These are phyloP conservation scores for Nemotelus pantherinus DNA, from an alignment of 2,888 invertebrate species.

Conservation along the genomic window DNA sequence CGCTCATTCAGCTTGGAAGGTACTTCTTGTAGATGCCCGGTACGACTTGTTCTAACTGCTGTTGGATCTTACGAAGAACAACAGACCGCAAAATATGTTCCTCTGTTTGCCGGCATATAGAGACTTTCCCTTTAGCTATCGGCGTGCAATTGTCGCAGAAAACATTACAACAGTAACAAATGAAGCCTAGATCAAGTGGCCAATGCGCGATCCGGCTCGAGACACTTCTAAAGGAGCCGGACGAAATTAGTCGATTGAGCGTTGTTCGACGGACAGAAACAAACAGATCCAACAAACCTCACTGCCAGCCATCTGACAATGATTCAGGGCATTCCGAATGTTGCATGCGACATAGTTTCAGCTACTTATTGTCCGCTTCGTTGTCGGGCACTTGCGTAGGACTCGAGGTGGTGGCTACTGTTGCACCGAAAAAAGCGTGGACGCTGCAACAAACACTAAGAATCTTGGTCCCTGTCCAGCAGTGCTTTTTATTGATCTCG, in stretches of 20 bases:
- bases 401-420: no score
- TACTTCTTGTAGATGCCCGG: neutral
- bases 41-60: constrained; percentile 38
- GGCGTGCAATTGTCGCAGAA: constrained; percentile 35
- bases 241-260: constrained; percentile 58
- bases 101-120: constrained; percentile 17
- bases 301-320: constrained; percentile 42
- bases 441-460: no score
- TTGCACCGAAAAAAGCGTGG: no score
- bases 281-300: constrained; percentile 63
- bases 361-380: constrained; percentile 33
- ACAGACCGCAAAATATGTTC: constrained; percentile 30
- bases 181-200: constrained; percentile 42
- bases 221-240: constrained; percentile 39
- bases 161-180: constrained; percentile 41
- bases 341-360: constrained; percentile 36
- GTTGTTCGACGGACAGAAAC: constrained; percentile 64
- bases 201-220: constrained; percentile 42
- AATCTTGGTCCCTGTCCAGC: no score
- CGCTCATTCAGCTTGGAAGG: constrained; percentile 15
- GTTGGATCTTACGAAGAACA: constrained; percentile 37
- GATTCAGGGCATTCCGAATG: constrained; percentile 42
- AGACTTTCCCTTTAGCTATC: constrained; percentile 36
- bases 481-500: no score
- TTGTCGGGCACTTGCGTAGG: neutral